Evolutionary conservation across 2,113 vertebrate species (phyloP).

Genomic region (Bubalus kerabau): DNA sequence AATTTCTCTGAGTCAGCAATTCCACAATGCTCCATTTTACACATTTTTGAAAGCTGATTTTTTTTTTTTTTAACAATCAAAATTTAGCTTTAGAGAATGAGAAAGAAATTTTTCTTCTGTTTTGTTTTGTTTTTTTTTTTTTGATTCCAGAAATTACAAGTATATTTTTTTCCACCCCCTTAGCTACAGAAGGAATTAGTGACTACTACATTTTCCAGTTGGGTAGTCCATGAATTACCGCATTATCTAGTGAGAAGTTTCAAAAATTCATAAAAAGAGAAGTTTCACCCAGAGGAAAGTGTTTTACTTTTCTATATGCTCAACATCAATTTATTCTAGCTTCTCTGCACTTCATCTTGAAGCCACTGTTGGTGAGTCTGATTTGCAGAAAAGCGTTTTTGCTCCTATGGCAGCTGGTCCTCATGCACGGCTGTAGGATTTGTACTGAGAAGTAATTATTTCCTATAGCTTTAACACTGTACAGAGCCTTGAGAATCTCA

Average conservation of each 20-base stretch:
- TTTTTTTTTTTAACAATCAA: neutral
- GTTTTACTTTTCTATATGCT: neutral
- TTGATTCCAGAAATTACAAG: neutral
- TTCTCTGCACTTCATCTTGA: neutral
- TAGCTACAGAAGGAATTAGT: neutral
- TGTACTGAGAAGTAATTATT: slow-evolving; percentile 67
- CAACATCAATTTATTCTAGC: neutral
- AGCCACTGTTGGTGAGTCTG: neutral
- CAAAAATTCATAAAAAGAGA: neutral
- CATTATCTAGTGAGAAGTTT: neutral
- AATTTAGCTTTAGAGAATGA: neutral
- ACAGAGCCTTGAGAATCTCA: slow-evolving; percentile 44
- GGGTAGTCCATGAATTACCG: neutral
- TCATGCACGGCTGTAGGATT: slow-evolving; percentile 39
- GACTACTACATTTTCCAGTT: neutral
- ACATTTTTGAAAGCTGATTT: neutral
- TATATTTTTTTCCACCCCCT: neutral
- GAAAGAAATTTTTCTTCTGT: neutral
- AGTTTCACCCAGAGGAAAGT: neutral
- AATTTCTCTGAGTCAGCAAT: neutral
- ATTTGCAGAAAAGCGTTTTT: slow-evolving; percentile 41
- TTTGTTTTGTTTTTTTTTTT: neutral
- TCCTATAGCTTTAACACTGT: slow-evolving; percentile 63
- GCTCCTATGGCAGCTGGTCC: slow-evolving; percentile 28
- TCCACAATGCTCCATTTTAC: neutral